These are phyloP conservation scores for Megaptera novaeangliae DNA, from an alignment of 2,113 vertebrate species.

Conservation along the genomic window DNA sequence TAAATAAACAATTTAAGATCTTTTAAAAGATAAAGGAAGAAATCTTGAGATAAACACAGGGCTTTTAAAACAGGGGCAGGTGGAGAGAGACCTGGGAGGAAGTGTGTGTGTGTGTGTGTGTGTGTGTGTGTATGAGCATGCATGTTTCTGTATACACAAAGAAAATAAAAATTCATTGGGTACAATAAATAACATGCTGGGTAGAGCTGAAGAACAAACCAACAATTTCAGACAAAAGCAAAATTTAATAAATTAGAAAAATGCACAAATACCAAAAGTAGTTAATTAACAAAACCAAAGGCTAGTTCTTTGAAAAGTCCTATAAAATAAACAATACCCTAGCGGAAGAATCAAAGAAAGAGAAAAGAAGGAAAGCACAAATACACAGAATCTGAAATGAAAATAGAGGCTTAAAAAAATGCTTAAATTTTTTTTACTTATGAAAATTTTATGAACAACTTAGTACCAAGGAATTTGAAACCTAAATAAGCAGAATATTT, in stretches of 20 bases:
- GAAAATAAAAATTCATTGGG: neutral
- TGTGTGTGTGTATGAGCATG: neutral
- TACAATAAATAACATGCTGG: neutral
- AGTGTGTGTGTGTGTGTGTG: neutral
- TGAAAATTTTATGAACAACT: neutral
- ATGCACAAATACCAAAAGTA: constrained; percentile 4
- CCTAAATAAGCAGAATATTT: neutral
- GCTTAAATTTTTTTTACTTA: neutral
- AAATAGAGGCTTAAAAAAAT: neutral
- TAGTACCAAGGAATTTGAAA: neutral
- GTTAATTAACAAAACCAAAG: constrained; percentile 8
- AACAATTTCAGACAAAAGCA: neutral
- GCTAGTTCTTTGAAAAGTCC: neutral
- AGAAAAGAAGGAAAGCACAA: neutral
- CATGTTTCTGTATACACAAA: neutral
- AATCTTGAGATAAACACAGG: neutral
- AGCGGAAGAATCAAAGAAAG: neutral
- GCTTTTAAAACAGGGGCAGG: neutral
- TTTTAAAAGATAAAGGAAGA: neutral
- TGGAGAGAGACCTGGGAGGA: neutral
- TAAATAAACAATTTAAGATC: neutral
- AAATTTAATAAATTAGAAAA: constrained; percentile 1
- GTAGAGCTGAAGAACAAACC: neutral
- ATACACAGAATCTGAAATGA: neutral
- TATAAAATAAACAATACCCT: neutral